phyloP scores from a whole-genome alignment of 2,797 vertebrate genomes.

The Thaleichthys pacificus region DNA sequence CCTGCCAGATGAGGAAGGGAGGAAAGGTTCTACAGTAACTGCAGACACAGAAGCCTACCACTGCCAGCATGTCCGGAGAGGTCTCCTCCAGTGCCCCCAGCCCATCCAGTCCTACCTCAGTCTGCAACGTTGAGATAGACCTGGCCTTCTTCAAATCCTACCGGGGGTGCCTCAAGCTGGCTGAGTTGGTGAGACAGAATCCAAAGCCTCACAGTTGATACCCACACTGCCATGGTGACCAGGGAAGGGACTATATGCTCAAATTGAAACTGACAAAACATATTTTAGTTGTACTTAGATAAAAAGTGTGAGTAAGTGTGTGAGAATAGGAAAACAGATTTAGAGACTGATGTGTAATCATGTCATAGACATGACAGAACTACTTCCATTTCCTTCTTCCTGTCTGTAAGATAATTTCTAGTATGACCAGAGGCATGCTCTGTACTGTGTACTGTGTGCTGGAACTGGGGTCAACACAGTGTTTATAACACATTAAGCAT shows the following conservation, averaged over 20 bases:
- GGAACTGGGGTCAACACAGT: too few species aligned
- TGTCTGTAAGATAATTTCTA: too few species aligned
- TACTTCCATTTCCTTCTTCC: too few species aligned
- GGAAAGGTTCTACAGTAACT: slow-evolving; percentile 5
- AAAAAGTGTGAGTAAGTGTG: neutral
- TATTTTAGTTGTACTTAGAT: neutral
- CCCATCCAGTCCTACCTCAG: too few species aligned
- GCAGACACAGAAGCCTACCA: neutral
- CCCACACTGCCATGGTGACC: neutral
- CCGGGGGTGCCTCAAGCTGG: slow-evolving; percentile 65
- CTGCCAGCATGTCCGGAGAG: slow-evolving; percentile 29
- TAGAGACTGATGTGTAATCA: too few species aligned
- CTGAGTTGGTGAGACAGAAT: slow-evolving; percentile 66
- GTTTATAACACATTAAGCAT: too few species aligned
- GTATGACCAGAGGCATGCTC: too few species aligned
- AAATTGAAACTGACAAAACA: neutral
- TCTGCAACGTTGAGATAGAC: slow-evolving; percentile 51
- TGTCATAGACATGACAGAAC: too few species aligned
- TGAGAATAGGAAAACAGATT: too few species aligned
- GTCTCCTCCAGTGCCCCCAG: neutral
- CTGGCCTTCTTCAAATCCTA: slow-evolving; percentile 60
- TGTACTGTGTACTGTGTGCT: too few species aligned
- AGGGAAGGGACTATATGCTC: neutral
- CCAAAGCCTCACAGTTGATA: neutral
- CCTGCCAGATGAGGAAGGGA: slow-evolving; percentile 53